These are phyloP conservation scores for Plagiodera versicolora DNA, from an alignment of 2,888 invertebrate genomes.

Conservation along the genomic window DNA sequence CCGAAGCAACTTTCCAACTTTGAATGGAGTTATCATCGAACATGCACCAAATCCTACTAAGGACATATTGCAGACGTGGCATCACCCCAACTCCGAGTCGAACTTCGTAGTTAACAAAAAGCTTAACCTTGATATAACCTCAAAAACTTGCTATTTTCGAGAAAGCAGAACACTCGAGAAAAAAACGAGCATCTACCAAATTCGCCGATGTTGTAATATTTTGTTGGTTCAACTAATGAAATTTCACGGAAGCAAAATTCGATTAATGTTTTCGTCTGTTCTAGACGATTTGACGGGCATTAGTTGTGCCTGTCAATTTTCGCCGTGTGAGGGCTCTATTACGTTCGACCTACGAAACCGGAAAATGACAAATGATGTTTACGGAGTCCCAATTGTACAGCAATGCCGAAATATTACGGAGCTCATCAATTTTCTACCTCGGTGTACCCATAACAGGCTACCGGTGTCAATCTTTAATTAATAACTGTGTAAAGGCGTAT, in stretches of 20 bases:
- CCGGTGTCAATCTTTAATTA: conserved; percentile 32
- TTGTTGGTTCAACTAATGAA: background rate
- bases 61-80: too few relatives aligned
- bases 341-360: conserved; percentile 14
- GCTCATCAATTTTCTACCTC: conserved; percentile 29
- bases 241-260: background rate
- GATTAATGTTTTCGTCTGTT: background rate
- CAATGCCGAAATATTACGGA: conserved; percentile 30
- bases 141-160: too few relatives aligned
- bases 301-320: conserved; percentile 24
- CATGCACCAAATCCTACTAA: too few relatives aligned
- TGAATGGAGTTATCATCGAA: too few relatives aligned
- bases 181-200: background rate
- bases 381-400: conserved; percentile 25
- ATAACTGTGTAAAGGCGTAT: conserved; percentile 24
- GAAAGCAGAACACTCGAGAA: background rate
- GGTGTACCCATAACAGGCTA: conserved; percentile 15
- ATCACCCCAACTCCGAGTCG: too few relatives aligned
- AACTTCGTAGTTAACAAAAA: too few relatives aligned
- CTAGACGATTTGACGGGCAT: conserved; percentile 8
- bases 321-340: conserved; percentile 26
- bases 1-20: too few relatives aligned
- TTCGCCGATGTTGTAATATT: background rate
- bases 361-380: conserved; percentile 29
- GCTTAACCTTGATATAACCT: too few relatives aligned